Percentiles rank a stretch among this genome's conserved stretches.
phyloP scores from a whole-genome alignment of 1,140 invertebrate genomes.

The Ceratitis capitata region DNA sequence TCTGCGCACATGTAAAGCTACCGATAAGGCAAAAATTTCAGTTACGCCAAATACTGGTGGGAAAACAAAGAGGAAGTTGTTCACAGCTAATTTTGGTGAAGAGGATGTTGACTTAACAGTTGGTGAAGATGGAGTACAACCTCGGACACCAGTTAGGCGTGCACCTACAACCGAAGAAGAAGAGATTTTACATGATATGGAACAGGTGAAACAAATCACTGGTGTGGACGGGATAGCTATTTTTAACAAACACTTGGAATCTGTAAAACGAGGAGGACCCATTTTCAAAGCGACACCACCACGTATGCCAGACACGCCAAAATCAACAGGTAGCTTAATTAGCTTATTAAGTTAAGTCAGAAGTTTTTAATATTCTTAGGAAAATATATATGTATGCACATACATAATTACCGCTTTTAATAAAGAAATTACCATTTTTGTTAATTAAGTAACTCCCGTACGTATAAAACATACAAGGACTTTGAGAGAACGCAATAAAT shows the following conservation, averaged over 20 bases:
- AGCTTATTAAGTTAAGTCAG: neutral
- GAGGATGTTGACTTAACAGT: constrained; percentile 52
- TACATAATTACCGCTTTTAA: no score
- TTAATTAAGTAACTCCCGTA: neutral
- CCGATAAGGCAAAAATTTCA: constrained; percentile 45
- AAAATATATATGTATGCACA: neutral
- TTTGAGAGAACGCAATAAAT: neutral
- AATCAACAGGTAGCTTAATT: neutral
- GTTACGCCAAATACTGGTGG: constrained; percentile 9
- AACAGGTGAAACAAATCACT: constrained; percentile 20
- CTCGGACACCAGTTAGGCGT: constrained; percentile 37
- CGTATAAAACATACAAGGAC: neutral
- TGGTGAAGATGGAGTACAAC: constrained; percentile 42
- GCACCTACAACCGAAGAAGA: neutral
- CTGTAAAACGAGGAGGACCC: constrained; percentile 42
- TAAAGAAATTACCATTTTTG: neutral
- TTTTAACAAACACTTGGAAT: constrained; percentile 43
- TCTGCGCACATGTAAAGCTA: constrained; percentile 49
- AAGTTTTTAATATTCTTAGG: neutral
- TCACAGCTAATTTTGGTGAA: constrained; percentile 52
- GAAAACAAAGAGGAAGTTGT: constrained; percentile 51
- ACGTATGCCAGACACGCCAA: neutral
- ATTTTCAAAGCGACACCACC: constrained; percentile 46
- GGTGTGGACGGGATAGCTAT: neutral
- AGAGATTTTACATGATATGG: neutral